phyloP scores from a whole-genome alignment of 2,797 vertebrate species.

The Sylvia borin region DNA sequence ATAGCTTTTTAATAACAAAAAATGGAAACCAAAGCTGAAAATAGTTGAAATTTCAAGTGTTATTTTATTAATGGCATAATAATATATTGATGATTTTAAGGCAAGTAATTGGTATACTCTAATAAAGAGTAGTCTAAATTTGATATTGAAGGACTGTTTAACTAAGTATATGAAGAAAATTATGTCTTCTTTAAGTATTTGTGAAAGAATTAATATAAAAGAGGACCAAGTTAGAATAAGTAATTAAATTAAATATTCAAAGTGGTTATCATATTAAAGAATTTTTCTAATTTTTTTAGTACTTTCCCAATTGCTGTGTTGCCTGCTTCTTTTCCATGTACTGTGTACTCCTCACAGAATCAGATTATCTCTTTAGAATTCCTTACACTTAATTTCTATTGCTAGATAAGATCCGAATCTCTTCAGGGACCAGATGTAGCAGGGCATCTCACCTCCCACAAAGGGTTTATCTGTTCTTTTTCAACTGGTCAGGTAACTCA shows the following conservation, averaged over 20 bases:
- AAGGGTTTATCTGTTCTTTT: neutral
- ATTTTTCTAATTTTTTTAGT: neutral
- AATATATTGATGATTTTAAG: neutral
- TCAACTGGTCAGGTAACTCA: neutral
- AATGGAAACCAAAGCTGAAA: neutral
- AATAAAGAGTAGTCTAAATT: neutral
- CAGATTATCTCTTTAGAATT: neutral
- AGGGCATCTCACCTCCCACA: neutral
- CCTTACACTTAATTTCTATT: neutral
- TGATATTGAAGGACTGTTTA: neutral
- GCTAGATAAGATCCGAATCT: neutral
- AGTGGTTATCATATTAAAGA: neutral
- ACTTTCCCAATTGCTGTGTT: neutral
- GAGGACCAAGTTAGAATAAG: neutral
- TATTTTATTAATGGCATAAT: neutral
- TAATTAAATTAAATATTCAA: neutral
- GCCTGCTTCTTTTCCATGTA: neutral
- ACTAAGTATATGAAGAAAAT: neutral
- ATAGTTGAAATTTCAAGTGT: neutral
- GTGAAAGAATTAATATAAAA: neutral
- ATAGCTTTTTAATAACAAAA: neutral
- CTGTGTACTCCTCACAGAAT: neutral
- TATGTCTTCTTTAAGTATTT: neutral
- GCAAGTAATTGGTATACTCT: neutral
- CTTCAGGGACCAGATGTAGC: fast-evolving